Evolutionary conservation across 2,113 vertebrate species (phyloP), one percentile per base, ranked within the genome.

Genomic region (Canis aureus): DNA sequence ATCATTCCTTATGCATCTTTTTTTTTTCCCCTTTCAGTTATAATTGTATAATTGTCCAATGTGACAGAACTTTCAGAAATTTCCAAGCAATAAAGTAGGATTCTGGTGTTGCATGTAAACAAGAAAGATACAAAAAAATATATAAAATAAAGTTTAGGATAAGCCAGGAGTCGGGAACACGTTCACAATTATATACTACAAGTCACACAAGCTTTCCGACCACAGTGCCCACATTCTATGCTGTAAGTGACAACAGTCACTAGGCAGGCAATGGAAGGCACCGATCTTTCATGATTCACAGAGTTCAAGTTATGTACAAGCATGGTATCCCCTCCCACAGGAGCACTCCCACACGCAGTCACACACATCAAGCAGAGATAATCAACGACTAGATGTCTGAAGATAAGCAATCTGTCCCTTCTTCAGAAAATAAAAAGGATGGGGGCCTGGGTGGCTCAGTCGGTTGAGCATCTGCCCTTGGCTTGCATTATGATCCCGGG

Each of bases 161-260:
- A 85, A 85, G 4, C n/a, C 53, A 91, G 62, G 17, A 95, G 25
- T 60, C 67, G 80, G 84, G 78, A 97, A 98, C 88, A 97, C 29
- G 64, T 55, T 93, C 66, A 71, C 55, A 91, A 79, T 66, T 67
- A 88, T 95, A 93, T 96, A 51, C 69, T 66, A 94, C 84, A 94
- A 74, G 17, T 95, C 94, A 91, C 53, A 97, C 67, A 95, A 96
- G 53, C 5, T 69, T 83, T 97, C 69, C 83, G 85, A 93, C 89
- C 80, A 90, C 83, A 97, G 87, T 67, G 43, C 16, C 69, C 90
- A 27, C 12, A 71, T 95, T 73, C 55, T 93, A 92, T 66, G 51
- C 23, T 91, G n/a, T 80, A 79, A 82, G 78, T 95, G 83, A 98
- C 95, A 97, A 82, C 19, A 95, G 66, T 92, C 93, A 98, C 35